Base-by-base conservation (phyloP, 2,797 vertebrate species). In the Pterois miles region DNA sequence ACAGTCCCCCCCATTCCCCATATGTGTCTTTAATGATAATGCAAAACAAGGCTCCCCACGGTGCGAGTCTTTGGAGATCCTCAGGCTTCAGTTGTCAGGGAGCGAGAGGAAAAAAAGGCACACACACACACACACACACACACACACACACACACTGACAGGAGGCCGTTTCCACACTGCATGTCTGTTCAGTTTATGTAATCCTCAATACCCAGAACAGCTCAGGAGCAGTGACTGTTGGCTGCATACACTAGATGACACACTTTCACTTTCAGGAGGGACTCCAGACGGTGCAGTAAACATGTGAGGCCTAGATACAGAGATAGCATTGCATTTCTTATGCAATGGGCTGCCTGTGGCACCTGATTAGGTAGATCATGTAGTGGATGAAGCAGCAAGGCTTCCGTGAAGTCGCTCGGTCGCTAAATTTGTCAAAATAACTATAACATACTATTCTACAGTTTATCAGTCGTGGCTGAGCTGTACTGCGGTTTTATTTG, bases 231-330 rank as follows among this genome's bases (percentile, higher is more conserved):
- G 86, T 80, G 81, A 85, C 88, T 91, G 90, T 53, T 88, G 86
- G 86, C 91, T 88, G 92, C 86, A 88, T 91, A 88, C 92, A 89
- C 90, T 91, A 91, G 86, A 89, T 91, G 91, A 93, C 92, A 94
- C 88, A 92, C 90, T 92, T 93, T 91, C 50, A 85, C 85, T 91
- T 92, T 86, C 89, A 92, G 87, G 82, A 86, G 90, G 81, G 89
- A 89, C 86, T 90, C 68, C 83, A 91, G 88, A 91, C 78, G 22
- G 78, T n/a, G 77, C 78, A 69, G 77, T 81, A 87, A 92, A 92
- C 89, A 92, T 80, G 86, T 83, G 84, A 93, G 89, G 79, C 90
- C 88, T 85, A 91, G 86, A 90, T 93, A 83, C 81, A 75, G 71
- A 86, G 87, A 88, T 76, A 79, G 77, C 64, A 13, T 54, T 36